Evolutionary conservation across 2,113 vertebrate species (phyloP), one percentile per base, ranked within the genome.

Genomic region (Caranx ignobilis): DNA sequence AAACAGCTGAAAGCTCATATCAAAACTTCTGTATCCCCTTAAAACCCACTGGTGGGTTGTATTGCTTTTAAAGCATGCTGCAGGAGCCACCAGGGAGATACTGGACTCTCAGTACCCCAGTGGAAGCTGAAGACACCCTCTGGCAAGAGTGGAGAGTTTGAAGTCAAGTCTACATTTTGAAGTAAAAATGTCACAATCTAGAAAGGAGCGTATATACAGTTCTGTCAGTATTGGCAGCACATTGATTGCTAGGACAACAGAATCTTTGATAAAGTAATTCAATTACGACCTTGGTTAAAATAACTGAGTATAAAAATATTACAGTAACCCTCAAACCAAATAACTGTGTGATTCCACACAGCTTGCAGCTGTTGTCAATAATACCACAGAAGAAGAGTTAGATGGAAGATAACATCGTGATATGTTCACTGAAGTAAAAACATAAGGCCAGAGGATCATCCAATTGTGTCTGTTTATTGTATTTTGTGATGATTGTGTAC

Each of bases 361-460:
- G 61, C 48, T 75, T 70, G 56, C 69, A 66, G 76, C 63, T 68
- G 50, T 43, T 81, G 56, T 70, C 74, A 70, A 43, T 15, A 64
- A 52, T 77, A 15, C 74, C 61, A 32, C 32, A 71, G 74, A 18
- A 50, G 52, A 69, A 85, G 21, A 70, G 70, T 15, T 63, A 78
- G 56, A 84, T 45, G 57, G 75, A 48, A 73, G 54, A 81, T 79
- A 62, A 37, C 56, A 52, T 35, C 50, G 45, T 69, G 21, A 16
- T 41, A 35, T 43, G 52, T 77, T 77, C 56, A 70, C 60, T 37
- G 26, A 55, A 68, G 71, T 75, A n/a, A 63, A 78, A 84, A 57
- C 55, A 74, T 16, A 71, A 57, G 55, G 37, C 56, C 6, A 3
- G n/a, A 16, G 54, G 32, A 19, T 56, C 4, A 45, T n/a, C 77